Base-by-base conservation (phyloP, 2,797 vertebrate species). In the Coluber constrictor region DNA sequence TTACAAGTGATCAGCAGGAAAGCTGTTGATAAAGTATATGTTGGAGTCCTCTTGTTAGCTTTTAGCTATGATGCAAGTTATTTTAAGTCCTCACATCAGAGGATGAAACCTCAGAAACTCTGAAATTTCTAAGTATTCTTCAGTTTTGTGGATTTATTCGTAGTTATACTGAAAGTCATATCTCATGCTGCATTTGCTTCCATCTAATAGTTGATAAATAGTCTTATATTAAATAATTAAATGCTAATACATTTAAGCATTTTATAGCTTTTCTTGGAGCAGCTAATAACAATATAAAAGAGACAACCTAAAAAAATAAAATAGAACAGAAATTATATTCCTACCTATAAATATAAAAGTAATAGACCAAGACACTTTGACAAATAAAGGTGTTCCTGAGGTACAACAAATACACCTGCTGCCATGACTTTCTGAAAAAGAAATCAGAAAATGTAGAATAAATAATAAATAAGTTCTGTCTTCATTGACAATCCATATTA, bases 1-100 rank as follows among this genome's bases (percentile, higher is more conserved):
- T 87, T 79, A 94, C 93, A 95, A 74, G 63, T 91, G 94, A 94
- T 95, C 92, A 89, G 87, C 90, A 90, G 70, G 60, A 54, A 74
- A 94, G 15, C 7, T 2, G 0, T 29, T 15, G 15, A 23, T n/a
- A 18, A 32, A 47, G 43, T 25, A 37, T 25, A 0, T 15, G 3
- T 16, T 87, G 54, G 18, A 54, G 11, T 2, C 27, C 4, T 87
- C 83, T 90, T 60, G 37, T 54, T 57, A 89, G 87, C 37, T 90
- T 59, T 54, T 79, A 70, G 87, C 51, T 51, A 54, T 23, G 47
- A 32, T 60, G 11, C 3, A 23, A 23, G 54, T n/a, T 12, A 37
- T 37, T n/a, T n/a, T n/a, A n/a, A n/a, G n/a, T n/a, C 25, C 37
- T 43, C 43, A 27, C 79, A 27, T 8, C 54, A 16, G 0, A 6